phyloP scores from a whole-genome alignment of 2,888 invertebrate genomes.

The Drosophila affinis region DNA sequence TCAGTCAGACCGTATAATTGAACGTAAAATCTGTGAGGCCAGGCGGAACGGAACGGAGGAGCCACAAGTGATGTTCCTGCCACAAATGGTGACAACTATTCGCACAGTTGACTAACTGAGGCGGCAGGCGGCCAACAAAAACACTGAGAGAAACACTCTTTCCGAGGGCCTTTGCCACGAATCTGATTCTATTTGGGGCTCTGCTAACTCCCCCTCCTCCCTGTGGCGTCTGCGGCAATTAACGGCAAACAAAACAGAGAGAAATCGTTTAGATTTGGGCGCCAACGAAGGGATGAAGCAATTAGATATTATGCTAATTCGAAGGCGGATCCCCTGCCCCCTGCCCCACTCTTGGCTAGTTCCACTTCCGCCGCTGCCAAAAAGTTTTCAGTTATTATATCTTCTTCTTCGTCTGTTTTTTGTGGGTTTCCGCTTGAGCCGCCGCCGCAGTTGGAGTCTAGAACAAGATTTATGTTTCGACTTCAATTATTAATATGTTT shows the following conservation, averaged over 20 bases:
- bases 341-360: conserved; percentile 21
- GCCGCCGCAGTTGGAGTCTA: conserved; percentile 15
- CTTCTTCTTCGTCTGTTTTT: conserved; percentile 3
- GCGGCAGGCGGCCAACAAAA: conserved; percentile 45
- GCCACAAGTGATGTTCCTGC: conserved; percentile 47
- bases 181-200: conserved; percentile 7
- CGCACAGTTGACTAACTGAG: conserved; percentile 68
- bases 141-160: conserved; percentile 8
- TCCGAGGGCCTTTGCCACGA: conserved; percentile 11
- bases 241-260: conserved; percentile 34
- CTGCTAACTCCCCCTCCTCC: not conserved
- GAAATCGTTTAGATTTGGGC: conserved; percentile 50
- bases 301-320: conserved; percentile 68
- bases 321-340: not conserved
- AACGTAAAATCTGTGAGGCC: conserved; percentile 79
- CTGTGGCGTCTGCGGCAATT: conserved; percentile 34
- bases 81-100: conserved; percentile 75
- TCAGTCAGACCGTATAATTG: conserved; percentile 83
- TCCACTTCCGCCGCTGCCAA: conserved; percentile 60
- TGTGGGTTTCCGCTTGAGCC: conserved; percentile 37
- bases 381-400: conserved; percentile 36
- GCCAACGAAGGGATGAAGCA: conserved; percentile 54
- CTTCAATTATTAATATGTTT: conserved; percentile 71
- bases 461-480: conserved; percentile 72
- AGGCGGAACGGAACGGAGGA: conserved; percentile 51